Percentiles rank a stretch among this genome's conserved stretches.
Conservation (phyloP, 2,888 invertebrate genomes). For the Spilosoma lubricipeda region DNA sequence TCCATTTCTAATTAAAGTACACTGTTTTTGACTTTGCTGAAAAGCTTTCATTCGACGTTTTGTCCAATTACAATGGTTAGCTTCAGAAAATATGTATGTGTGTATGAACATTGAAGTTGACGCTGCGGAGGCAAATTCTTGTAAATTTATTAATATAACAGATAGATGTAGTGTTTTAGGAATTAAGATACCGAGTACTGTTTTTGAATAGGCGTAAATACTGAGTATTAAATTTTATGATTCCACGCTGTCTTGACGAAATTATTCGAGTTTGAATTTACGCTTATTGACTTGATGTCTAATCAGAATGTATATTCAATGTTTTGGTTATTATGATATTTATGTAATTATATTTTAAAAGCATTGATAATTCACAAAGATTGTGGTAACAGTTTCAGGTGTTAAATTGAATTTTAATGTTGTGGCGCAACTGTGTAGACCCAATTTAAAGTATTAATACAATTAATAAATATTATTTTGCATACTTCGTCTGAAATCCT, state of each 20-base stretch:
- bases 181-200: not conserved
- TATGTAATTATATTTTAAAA: not conserved
- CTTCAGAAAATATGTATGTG: no score
- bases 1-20: not conserved
- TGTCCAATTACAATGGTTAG: not conserved
- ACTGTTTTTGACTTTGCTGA: no score
- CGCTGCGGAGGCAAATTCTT: not conserved
- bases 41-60: not conserved
- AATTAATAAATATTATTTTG: not conserved
- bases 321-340: not conserved
- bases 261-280: conserved; percentile 6
- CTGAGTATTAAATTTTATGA: conserved; percentile 2
- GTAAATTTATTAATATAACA: not conserved
- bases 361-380: not conserved
- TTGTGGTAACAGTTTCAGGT: not conserved
- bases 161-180: not conserved
- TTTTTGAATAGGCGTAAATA: not conserved
- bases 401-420: not conserved
- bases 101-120: not conserved
- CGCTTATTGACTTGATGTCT: not conserved
- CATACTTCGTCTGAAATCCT: not conserved
- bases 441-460: not conserved
- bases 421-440: not conserved
- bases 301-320: not conserved
- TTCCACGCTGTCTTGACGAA: conserved; percentile 13